Evolutionary conservation across 2,113 vertebrate species (phyloP), one percentile per base, ranked within the genome.

Genomic region (Daboia siamensis): DNA sequence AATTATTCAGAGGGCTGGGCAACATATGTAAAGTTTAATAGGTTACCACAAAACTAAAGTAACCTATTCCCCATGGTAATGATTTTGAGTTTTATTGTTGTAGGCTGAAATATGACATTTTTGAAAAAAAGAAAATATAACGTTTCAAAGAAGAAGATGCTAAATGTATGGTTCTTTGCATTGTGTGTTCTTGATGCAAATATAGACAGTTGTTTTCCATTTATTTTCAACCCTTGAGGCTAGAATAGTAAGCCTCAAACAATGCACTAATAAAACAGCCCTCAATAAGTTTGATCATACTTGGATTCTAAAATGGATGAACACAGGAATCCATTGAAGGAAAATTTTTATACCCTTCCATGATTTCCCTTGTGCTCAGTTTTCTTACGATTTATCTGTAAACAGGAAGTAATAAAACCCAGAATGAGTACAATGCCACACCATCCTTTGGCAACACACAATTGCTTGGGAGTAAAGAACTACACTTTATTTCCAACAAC

Each of bases 151-250:
- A 80, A 54, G 64, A 89, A 89, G 9, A 4, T 61, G 33, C 46
- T 92, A 86, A n/a, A 59, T 94, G 92, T 51, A 94, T 93, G 61
- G 91, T 52, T 95, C 48, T 91, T 93, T 95, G 92, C 55, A 95
- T 86, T 86, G 54, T 86, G 52, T 52, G 24, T 90, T 26, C 93
- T 87, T 61, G 59, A 55, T 93, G 90, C 13, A 88, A 88, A n/a
- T 85, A 59, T 26, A 74, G 95, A 91, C 90, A 85, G 56, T 15
- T 64, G 69, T 1, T 84, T 51, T 46, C 4, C 80, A 55, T 29
- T 61, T 61, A 48, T 61, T 89, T 88, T 46, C 13, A 26, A 46
- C 24, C 1, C 44, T 46, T 61, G 56, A 59, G 88, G 33, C 44
- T 51, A 48, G 57, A 48, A 64, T 89, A 64, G 15, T 64, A 89